Base-by-base conservation (phyloP, 2,888 invertebrate species). In the Hypsopygia costalis region DNA sequence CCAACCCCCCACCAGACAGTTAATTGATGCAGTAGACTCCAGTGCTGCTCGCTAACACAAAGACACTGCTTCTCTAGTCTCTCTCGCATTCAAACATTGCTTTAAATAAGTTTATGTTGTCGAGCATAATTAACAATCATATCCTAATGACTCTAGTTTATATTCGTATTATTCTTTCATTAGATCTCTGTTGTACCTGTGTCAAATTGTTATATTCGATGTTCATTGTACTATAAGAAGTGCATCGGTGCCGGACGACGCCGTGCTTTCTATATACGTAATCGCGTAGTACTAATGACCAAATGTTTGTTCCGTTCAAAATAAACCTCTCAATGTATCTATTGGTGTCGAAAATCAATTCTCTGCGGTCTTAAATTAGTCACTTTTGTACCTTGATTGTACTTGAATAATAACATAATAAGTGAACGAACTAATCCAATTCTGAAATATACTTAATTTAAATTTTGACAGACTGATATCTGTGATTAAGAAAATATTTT, bases 391-490 rank as follows among this genome's bases (percentile, higher is more conserved):
- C 87, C 88, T 87, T 86, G 76, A 78, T 72, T 71, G 82, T 81
- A 83, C 81, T 83, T 80, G 80, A 83, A 79, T 80, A 76, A 74
- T 72, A 73, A 79, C 77, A 73, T 83, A 78, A 62, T 81, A 80
- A 79, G 82, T 76, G 79, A 71, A 78, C 70, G 80, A n/a, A 82
- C 81, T 81, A 82, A 87, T 80, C 75, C 83, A 81, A 80, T 82
- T 87, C 85, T 86, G 86, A 86, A 83, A 88, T 88, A 87, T 88
- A 88, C 87, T 88, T 88, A 88, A 88, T 88, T 88, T 87, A 88
- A 88, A 88, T 87, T 88, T 80, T 83, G 79, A 86, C 88, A 88
- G 88, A 88, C 88, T 88, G 88, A 88, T 87, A 87, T 83, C 87
- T 88, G 88, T 88, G 88, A 88, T 88, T 87, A 87, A 85, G 82